These are phyloP conservation scores for Listrodromus nycthemerus DNA, from an alignment of 2,888 invertebrate genomes.

Conservation along the genomic window DNA sequence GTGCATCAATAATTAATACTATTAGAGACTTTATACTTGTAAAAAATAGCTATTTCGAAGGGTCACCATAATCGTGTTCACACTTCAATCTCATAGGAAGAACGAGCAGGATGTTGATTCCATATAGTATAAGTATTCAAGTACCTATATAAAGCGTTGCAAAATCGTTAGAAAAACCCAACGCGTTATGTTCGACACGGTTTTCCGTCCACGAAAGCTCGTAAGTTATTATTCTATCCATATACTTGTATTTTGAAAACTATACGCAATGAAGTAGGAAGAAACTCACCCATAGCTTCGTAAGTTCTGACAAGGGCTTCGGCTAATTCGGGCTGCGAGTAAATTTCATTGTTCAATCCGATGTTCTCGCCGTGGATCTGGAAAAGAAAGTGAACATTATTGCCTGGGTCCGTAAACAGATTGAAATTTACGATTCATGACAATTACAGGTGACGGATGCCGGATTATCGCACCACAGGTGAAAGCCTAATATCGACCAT, in stretches of 20 bases:
- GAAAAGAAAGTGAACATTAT: neutral
- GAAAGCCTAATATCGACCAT: neutral
- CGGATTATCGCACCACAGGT: neutral
- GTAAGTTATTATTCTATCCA: too few relatives aligned
- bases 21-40: too few relatives aligned
- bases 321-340: conserved; percentile 66
- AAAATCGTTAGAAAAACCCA: neutral
- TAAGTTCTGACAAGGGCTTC: conserved; percentile 68
- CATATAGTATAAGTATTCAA: neutral
- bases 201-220: neutral
- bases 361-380: conserved; percentile 59
- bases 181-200: conserved; percentile 2
- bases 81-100: conserved; percentile 1
- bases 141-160: conserved; percentile 38
- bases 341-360: conserved; percentile 58
- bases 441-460: neutral
- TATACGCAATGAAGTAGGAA: neutral
- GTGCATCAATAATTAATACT: too few relatives aligned
- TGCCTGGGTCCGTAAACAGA: neutral
- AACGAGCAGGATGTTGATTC: neutral
- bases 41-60: neutral
- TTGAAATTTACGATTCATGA: conserved; percentile 8
- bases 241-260: neutral
- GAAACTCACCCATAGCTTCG: conserved; percentile 69
- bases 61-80: neutral